Percentiles rank a stretch among this genome's conserved stretches.
Evolutionary conservation across 2,797 vertebrate genomes (phyloP).

Genomic region (Sebastes wilsoni): DNA sequence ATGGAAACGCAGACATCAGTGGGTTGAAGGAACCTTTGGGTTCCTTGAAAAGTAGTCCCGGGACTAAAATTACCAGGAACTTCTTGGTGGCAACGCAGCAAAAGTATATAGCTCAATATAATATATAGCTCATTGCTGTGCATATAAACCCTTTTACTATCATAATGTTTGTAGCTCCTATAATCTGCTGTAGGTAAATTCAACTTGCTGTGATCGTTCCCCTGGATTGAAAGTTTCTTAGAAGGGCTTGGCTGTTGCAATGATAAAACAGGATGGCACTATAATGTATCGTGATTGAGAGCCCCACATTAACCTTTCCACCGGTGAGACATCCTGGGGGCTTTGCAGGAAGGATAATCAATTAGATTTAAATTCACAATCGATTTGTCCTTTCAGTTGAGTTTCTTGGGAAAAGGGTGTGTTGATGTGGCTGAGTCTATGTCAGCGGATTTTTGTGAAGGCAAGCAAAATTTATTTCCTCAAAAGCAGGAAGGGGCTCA

Average conservation of each 20-base stretch:
- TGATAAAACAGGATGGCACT: neutral
- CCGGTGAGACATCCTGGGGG: neutral
- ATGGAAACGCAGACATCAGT: neutral
- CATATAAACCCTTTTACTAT: neutral
- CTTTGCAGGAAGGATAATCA: conserved; percentile 1
- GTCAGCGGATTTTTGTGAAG: conserved; percentile 13
- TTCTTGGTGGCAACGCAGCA: neutral
- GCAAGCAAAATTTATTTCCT: conserved; percentile 17
- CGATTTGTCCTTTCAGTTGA: neutral
- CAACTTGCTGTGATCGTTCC: neutral
- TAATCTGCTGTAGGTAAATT: conserved; percentile 3
- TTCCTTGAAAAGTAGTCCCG: neutral
- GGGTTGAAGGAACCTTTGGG: neutral
- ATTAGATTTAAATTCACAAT: conserved; percentile 21
- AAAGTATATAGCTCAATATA: too few species aligned
- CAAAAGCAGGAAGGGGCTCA: neutral
- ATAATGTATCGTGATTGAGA: neutral
- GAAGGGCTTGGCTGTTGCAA: neutral
- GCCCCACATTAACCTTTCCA: conserved; percentile 12
- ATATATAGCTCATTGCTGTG: too few species aligned
- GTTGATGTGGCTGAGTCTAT: neutral
- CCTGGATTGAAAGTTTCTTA: neutral
- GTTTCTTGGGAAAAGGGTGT: neutral
- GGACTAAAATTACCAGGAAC: neutral
- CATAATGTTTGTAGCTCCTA: neutral